Base-by-base conservation (phyloP, 2,113 vertebrate genomes). In the Nansenia antarctica region DNA sequence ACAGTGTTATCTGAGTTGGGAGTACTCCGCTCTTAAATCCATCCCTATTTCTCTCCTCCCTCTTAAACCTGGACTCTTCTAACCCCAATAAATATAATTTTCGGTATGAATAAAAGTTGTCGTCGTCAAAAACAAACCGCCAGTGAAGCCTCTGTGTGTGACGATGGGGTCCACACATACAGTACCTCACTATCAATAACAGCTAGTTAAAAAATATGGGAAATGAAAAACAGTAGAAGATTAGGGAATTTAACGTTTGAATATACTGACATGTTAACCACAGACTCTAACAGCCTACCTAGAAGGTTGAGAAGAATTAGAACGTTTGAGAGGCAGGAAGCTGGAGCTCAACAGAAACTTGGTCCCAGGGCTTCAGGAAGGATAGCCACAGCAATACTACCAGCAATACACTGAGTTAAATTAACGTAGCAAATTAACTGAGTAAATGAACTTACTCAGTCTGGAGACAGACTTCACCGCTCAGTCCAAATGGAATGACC, bases 1-100 rank as follows among this genome's bases (percentile, higher is more conserved):
- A 20, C 57, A 3, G 74, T 78, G 72, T 65, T 69, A 74, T 70
- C 42, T 62, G 53, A 77, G 67, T 75, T 63, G 71, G 73, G n/a
- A n/a, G 65, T 53, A 47, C 79, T 37, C 26, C 49, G 66, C 77
- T 84, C 61, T 18, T 69, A 55, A 76, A 70, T 62, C 55, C 62
- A 29, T 24, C 37, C 37, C 12, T 59, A 20, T 67, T 67, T 66
- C 24, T 68, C 59, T 22, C 62, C 24, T 18, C n/a, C n/a, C 29
- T 62, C 72, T 68, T 30, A 60, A 22, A 64, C 32, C 65, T 67
- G 31, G 55, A 65, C 45, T 37, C 29, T n/a, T 45, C 63, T 31
- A 22, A 18, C 29, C 42, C 8, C 30, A 71, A 31, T 67, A 76
- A 47, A 45, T 62, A 63, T 69, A 65, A 74, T 54, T 55, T 42